phyloP scores from a whole-genome alignment of 2,888 invertebrate genomes.

The Andrena dorsata region DNA sequence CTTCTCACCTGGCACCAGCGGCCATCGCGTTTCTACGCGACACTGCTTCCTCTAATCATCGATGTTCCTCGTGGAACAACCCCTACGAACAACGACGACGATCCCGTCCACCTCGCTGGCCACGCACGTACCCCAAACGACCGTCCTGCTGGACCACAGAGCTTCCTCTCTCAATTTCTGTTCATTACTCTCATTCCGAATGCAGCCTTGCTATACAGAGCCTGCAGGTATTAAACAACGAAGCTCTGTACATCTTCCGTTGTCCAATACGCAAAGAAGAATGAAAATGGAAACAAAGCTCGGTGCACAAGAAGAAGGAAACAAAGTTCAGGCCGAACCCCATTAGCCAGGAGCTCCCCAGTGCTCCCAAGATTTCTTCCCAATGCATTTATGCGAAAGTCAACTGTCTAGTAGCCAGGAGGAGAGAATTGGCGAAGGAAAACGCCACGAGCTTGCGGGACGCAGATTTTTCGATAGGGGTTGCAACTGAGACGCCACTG shows the following conservation, averaged over 20 bases:
- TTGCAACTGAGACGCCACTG: slow-evolving; percentile 54
- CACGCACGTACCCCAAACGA: neutral
- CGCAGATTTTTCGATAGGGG: slow-evolving; percentile 62
- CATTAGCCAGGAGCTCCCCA: neutral
- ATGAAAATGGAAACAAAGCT: neutral
- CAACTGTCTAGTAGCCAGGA: slow-evolving; percentile 41
- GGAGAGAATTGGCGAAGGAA: slow-evolving; percentile 62
- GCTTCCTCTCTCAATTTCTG: neutral
- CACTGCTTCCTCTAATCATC: slow-evolving; percentile 41
- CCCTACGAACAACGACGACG: neutral
- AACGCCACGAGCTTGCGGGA: slow-evolving; percentile 37
- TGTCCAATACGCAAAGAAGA: neutral
- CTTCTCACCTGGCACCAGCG: slow-evolving; percentile 70
- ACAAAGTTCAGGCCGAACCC: too few species aligned
- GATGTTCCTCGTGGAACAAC: slow-evolving; percentile 1
- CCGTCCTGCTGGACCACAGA: neutral
- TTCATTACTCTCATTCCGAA: neutral
- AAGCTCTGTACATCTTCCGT: neutral
- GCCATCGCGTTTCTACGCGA: slow-evolving; percentile 47
- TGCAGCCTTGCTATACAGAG: too few species aligned
- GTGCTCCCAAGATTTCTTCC: slow-evolving; percentile 54
- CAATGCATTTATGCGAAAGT: slow-evolving; percentile 45
- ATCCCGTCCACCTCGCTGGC: neutral
- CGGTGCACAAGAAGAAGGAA: neutral
- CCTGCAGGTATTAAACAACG: neutral